Percentiles rank a stretch among this genome's conserved stretches.
phyloP scores from a whole-genome alignment of 1,140 invertebrate species.

The Melitaea cinxia region DNA sequence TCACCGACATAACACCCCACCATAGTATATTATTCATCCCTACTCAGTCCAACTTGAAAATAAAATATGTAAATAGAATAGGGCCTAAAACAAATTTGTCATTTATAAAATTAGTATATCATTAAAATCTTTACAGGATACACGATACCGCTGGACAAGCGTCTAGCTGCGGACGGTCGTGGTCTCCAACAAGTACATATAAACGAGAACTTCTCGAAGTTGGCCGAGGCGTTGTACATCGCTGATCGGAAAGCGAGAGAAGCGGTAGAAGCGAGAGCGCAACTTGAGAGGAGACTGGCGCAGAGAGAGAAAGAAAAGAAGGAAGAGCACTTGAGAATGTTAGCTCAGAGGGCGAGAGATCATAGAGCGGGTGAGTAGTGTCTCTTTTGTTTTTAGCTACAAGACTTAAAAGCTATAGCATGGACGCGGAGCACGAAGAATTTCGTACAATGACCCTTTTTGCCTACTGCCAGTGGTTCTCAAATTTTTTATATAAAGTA shows the following conservation, averaged over 20 bases:
- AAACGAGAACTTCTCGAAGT: conserved; percentile 99
- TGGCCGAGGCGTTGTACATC: conserved; percentile 98
- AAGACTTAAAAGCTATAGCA: too few relatives aligned
- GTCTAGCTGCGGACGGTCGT: conserved; percentile 98
- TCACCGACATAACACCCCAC: too few relatives aligned
- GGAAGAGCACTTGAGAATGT: conserved; percentile 95
- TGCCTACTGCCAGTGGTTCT: too few relatives aligned
- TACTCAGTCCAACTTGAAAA: too few relatives aligned
- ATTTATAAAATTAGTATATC: not conserved
- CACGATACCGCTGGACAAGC: conserved; percentile 99
- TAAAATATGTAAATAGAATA: too few relatives aligned
- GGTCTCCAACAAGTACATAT: conserved; percentile 98
- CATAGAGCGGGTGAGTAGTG: conserved; percentile 93
- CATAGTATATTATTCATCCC: too few relatives aligned
- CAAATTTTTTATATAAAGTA: too few relatives aligned
- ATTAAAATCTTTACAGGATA: conserved; percentile 86
- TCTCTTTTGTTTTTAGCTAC: too few relatives aligned
- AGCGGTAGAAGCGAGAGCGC: conserved; percentile 97
- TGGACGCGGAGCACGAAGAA: too few relatives aligned
- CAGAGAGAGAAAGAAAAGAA: conserved; percentile 99
- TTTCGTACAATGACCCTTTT: too few relatives aligned
- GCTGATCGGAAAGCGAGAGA: conserved; percentile 98
- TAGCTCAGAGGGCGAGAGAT: conserved; percentile 98
- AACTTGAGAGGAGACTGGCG: conserved; percentile 97
- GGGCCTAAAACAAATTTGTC: too few relatives aligned